Conservation (phyloP, 2,797 vertebrate species). For the Siniperca undulata region DNA sequence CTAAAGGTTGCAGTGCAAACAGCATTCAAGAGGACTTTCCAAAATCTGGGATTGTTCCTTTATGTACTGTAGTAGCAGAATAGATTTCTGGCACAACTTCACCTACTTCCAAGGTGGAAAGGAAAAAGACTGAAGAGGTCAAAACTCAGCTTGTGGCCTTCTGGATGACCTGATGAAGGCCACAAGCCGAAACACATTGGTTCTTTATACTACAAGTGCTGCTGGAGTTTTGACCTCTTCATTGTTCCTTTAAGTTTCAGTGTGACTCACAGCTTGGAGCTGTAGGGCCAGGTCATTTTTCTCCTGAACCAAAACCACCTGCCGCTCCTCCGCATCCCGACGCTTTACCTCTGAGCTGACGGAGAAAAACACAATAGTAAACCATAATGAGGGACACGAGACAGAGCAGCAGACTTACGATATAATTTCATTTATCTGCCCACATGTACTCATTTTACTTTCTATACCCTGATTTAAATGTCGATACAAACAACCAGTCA, state of each 20-base stretch:
- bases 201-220: too few species aligned
- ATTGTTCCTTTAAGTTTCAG: constrained; percentile 64
- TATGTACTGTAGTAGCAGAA: too few species aligned
- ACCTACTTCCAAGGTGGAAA: too few species aligned
- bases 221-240: too few species aligned
- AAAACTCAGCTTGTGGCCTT: too few species aligned
- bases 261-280: constrained; percentile 89
- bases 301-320: constrained; percentile 89
- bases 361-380: not conserved
- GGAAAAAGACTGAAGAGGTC: too few species aligned
- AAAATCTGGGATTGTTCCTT: constrained; percentile 60
- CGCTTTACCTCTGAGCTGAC: constrained; percentile 88
- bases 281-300: constrained; percentile 93
- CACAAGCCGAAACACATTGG: too few species aligned
- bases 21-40: not conserved
- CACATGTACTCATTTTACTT: not conserved
- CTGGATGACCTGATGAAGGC: too few species aligned
- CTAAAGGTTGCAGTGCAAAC: too few species aligned
- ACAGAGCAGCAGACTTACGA: not conserved
- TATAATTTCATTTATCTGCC: not conserved
- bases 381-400: not conserved
- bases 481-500: rapidly evolving
- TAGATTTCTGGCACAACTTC: too few species aligned
- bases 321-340: constrained; percentile 91
- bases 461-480: not conserved